Evolutionary conservation across 2,113 vertebrate species (phyloP).

Genomic region (Vanacampus margaritifer): DNA sequence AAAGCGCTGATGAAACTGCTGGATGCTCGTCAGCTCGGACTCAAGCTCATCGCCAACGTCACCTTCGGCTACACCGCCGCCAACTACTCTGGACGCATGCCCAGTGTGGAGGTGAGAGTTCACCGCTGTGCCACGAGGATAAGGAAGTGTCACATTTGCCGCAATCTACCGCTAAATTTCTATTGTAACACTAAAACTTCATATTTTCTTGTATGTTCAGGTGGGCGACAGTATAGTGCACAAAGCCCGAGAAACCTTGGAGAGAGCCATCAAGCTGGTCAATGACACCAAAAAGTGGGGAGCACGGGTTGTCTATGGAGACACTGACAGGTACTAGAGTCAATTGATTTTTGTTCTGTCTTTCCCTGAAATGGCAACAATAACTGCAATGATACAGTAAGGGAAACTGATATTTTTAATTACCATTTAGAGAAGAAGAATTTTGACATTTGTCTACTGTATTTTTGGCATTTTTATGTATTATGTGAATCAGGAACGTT

Average conservation of each 20-base stretch:
- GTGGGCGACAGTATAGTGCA: slow-evolving; percentile 96
- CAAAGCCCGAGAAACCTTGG: slow-evolving; percentile 97
- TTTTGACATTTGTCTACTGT: too few relatives aligned
- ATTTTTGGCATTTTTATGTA: too few relatives aligned
- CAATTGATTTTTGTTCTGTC: neutral
- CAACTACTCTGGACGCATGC: slow-evolving; percentile 95
- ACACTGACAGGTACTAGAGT: slow-evolving; percentile 85
- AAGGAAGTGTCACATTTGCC: neutral
- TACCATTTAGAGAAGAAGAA: too few relatives aligned
- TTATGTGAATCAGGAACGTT: neutral
- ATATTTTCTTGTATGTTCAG: slow-evolving; percentile 53
- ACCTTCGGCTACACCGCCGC: slow-evolving; percentile 93
- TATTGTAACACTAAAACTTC: neutral
- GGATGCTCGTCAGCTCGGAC: slow-evolving; percentile 91
- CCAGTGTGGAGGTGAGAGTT: slow-evolving; percentile 82
- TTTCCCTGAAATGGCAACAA: too few relatives aligned
- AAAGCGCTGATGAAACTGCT: slow-evolving; percentile 86
- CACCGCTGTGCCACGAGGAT: neutral
- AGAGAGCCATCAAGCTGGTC: slow-evolving; percentile 93
- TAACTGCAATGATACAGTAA: too few relatives aligned
- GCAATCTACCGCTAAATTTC: too few relatives aligned
- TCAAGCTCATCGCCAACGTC: slow-evolving; percentile 95
- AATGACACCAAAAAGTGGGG: slow-evolving; percentile 98
- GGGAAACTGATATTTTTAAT: too few relatives aligned
- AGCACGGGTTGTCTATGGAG: slow-evolving; percentile 91